Evolutionary conservation across 1,140 invertebrate genomes (phyloP).

Genomic region (Neodiprion pinetum): DNA sequence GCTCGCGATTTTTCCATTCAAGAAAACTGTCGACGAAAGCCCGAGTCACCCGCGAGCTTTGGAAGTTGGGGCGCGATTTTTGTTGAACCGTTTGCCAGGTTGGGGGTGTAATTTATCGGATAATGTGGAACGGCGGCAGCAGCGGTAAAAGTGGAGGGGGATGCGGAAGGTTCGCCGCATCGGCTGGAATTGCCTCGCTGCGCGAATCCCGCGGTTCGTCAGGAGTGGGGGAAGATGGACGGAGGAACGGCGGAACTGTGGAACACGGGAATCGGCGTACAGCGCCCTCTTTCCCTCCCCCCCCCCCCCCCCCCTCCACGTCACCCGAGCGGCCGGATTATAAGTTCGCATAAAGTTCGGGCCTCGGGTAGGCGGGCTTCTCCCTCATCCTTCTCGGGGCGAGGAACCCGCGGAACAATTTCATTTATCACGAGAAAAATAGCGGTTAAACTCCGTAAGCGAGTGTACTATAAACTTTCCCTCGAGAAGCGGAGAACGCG

Average conservation of each 20-base stretch:
- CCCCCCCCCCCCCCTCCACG: background rate
- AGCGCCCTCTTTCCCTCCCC: background rate
- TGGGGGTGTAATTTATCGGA: background rate
- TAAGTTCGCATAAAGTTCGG: constrained; percentile 35
- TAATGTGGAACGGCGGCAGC: background rate
- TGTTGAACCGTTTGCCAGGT: too few relatives aligned
- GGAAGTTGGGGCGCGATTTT: too few relatives aligned
- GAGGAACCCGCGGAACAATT: constrained; percentile 44
- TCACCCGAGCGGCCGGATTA: constrained; percentile 20
- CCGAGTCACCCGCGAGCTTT: too few relatives aligned
- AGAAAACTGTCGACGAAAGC: too few relatives aligned
- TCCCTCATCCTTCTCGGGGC: constrained; percentile 23
- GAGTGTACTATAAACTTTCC: constrained; percentile 41
- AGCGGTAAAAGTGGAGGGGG: too few relatives aligned
- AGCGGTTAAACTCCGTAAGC: constrained; percentile 46
- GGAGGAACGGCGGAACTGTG: background rate
- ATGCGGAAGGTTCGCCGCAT: background rate
- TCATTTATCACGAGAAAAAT: constrained; percentile 56
- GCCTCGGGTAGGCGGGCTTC: constrained; percentile 20
- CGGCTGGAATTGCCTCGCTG: background rate
- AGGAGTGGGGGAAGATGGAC: too few relatives aligned
- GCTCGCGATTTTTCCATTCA: too few relatives aligned
- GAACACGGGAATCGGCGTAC: too few relatives aligned
- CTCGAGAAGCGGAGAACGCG: constrained; percentile 12
- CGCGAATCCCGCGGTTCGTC: background rate